Base-by-base conservation (phyloP, 2,113 vertebrate species). In the Gymnogyps californianus region DNA sequence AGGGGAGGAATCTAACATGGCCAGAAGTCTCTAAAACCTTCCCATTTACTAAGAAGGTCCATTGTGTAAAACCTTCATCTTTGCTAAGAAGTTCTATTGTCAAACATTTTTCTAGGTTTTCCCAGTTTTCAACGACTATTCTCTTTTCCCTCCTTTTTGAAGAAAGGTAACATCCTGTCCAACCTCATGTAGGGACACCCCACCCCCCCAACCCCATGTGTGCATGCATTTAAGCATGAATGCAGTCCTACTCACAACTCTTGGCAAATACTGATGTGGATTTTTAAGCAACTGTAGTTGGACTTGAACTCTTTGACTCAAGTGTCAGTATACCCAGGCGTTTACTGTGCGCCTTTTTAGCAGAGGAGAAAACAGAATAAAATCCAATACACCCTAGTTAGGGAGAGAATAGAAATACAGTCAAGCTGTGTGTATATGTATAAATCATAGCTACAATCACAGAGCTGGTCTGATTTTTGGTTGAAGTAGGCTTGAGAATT, bases 81-180 rank as follows among this genome's bases (percentile, higher is more conserved):
- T 67, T 31, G 4, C 29, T 83, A 64, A 61, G 57, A 66, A 76
- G 10, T 87, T 82, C 83, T 90, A 93, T 87, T 96, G 95, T 96
- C 59, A 90, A 87, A 52, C 28, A 59, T 61, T 89, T 96, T 86
- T 93, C 90, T 90, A 78, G 55, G 36, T 93, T 97, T 97, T 92
- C 77, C 81, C 72, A 89, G 88, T 94, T 96, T 95, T 90, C 88
- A 93, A 87, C 57, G 4, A 69, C 72, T 62, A 89, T 93, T 97
- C 65, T 93, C 13, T 90, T 89, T 92, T 92, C 57, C 59, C 38
- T 75, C 76, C 85, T 74, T 78, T 96, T 95, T 95, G 86, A 94
- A 93, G 79, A 93, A 95, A 83, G 90, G 92, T 28, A 91, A 92
- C 92, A 97, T 95, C 94, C 96, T 97, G 95, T 70, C 88, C 86